Conservation (phyloP, 2,113 vertebrate species). For the Callaeas wilsoni region DNA sequence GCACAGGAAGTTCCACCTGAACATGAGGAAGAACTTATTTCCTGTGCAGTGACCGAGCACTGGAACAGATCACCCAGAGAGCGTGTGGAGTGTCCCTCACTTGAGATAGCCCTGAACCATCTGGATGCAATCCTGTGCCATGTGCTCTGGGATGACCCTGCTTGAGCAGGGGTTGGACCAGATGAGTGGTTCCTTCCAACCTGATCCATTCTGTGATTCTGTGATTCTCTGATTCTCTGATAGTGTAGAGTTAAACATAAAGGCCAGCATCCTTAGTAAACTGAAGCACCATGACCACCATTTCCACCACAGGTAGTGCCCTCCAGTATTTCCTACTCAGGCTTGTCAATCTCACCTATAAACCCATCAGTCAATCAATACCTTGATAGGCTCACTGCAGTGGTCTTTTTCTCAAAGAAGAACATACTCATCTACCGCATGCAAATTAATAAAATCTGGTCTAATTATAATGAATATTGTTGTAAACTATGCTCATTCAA, state of each 20-base stretch:
- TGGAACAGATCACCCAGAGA: neutral
- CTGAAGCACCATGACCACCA: neutral
- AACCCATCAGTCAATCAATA: neutral
- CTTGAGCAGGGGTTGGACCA: neutral
- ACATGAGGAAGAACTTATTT: neutral
- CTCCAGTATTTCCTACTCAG: neutral
- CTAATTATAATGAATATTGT: neutral
- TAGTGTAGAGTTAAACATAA: neutral
- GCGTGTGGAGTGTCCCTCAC: neutral
- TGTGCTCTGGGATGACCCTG: neutral
- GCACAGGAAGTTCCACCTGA: neutral
- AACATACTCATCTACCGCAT: neutral
- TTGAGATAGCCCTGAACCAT: rapidly evolving
- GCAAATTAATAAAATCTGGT: neutral
- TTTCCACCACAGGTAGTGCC: neutral
- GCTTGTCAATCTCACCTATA: neutral
- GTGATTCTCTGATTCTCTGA: neutral
- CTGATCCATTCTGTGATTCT: neutral
- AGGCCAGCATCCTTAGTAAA: neutral
- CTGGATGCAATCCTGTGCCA: neutral
- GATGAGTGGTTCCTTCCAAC: neutral
- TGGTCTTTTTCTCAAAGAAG: neutral
- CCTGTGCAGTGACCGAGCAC: rapidly evolving
- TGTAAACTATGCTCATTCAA: neutral
- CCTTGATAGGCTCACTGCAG: neutral